Percentiles rank a stretch among this genome's conserved stretches.
These are phyloP conservation scores for Mus caroli DNA, from an alignment of 2,797 vertebrate genomes.

Conservation along the genomic window DNA sequence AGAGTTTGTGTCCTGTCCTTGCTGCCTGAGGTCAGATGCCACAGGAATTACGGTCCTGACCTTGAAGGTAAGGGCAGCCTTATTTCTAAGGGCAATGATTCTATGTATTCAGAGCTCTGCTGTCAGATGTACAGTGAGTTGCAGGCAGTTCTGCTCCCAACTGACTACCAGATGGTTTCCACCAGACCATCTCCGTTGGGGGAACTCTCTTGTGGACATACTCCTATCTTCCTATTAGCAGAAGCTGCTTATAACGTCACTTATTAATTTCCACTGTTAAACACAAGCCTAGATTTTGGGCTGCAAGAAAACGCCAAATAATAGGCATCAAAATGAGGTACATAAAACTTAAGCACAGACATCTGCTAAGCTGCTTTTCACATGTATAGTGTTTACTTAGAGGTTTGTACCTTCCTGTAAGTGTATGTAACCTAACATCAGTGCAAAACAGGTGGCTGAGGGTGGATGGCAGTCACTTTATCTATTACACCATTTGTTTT, in stretches of 20 bases:
- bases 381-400: conserved; percentile 35
- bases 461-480: not conserved
- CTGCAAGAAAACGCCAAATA: conserved; percentile 27
- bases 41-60: not conserved
- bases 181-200: not conserved
- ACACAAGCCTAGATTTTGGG: not conserved
- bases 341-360: conserved; percentile 54
- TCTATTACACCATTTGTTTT: not conserved
- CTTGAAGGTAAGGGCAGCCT: not conserved
- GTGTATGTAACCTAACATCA: not conserved
- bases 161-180: not conserved
- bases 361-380: conserved; percentile 71
- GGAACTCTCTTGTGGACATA: not conserved
- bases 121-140: not conserved
- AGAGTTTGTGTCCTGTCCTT: not conserved
- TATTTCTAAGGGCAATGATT: not conserved
- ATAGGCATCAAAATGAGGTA: conserved; percentile 42
- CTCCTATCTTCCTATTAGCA: not conserved
- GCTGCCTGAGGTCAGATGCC: not conserved
- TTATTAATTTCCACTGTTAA: not conserved
- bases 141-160: not conserved
- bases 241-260: not conserved
- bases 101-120: not conserved
- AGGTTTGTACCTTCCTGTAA: not conserved
- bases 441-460: not conserved